Percentiles rank a stretch among this genome's conserved stretches.
Evolutionary conservation across 2,888 invertebrate species (phyloP).

Genomic region (Microchrysa polita): DNA sequence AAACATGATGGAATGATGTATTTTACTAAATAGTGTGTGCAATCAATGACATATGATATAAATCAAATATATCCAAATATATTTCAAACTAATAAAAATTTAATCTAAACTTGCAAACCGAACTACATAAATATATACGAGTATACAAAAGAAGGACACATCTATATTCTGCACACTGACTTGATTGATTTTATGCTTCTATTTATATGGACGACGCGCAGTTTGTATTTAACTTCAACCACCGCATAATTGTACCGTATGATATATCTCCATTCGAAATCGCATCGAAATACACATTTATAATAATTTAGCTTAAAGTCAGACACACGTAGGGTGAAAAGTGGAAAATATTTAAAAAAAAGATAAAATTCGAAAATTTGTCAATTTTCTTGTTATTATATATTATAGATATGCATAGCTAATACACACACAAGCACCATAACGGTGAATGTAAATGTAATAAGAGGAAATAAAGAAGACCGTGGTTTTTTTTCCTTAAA

Average conservation of each 20-base stretch:
- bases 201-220: background rate
- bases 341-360: no score
- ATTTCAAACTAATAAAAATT: no score
- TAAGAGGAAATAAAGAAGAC: conserved; percentile 9
- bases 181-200: no score
- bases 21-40: no score
- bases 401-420: conserved; percentile 15
- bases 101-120: no score
- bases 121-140: no score
- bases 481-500: conserved; percentile 21
- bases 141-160: no score
- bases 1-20: no score
- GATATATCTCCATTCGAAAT: background rate
- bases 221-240: conserved; percentile 1
- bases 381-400: conserved; percentile 40
- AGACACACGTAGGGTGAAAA: background rate
- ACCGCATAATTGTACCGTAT: background rate
- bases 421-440: conserved; percentile 6
- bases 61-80: no score
- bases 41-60: no score
- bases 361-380: conserved; percentile 22
- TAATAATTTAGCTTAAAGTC: background rate
- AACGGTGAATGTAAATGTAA: conserved; percentile 35
- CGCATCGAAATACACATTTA: background rate
- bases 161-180: no score